Base-by-base conservation (phyloP, 2,888 invertebrate genomes). In the Parascotia fuliginaria region DNA sequence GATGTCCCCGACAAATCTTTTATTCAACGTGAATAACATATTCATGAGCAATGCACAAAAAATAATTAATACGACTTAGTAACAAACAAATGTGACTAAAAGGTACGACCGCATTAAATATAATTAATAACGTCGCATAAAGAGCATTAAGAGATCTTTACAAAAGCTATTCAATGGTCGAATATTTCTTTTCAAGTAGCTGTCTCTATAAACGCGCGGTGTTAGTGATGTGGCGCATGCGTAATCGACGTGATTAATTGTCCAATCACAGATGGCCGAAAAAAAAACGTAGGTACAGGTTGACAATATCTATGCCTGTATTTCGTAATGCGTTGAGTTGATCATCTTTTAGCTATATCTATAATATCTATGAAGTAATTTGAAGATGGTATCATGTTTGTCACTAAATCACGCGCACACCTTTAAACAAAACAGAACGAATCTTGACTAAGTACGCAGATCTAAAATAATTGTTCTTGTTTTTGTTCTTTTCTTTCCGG, bases 51-150 rank as follows among this genome's bases (percentile, higher is more conserved):
- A 54, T 51, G 37, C 38, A 68, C 60, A 62, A 65, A 66, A 63
- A 48, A 57, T 42, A 42, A 70, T 49, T 54, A 65, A 58, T 51
- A 57, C 39, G 49, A 32, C 63, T 50, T 38, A 63, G 54, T 60
- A 60, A 70, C 56, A 56, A 64, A 65, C 54, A 67, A 63, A 61
- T 32, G 57, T 60, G 65, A 77, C 79, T 75, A 81, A 67, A 80
- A 75, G 61, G 59, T 60, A 50, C 75, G 79, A 73, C 70, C 79
- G 83, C 83, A 83, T 82, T 83, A 84, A 81, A 85, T 81, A 83
- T 87, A 87, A 90, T 90, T 89, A 89, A 90, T 85, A 83, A 85
- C 68, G 67, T 65, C 54, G 63, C 79, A 83, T 81, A 84, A 85
- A 80, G 81, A 78, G 60, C 60, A 70, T 63, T 68, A 68, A 68